Evolutionary conservation across 2,888 invertebrate genomes (phyloP).

Genomic region (Lepidonotus clava): DNA sequence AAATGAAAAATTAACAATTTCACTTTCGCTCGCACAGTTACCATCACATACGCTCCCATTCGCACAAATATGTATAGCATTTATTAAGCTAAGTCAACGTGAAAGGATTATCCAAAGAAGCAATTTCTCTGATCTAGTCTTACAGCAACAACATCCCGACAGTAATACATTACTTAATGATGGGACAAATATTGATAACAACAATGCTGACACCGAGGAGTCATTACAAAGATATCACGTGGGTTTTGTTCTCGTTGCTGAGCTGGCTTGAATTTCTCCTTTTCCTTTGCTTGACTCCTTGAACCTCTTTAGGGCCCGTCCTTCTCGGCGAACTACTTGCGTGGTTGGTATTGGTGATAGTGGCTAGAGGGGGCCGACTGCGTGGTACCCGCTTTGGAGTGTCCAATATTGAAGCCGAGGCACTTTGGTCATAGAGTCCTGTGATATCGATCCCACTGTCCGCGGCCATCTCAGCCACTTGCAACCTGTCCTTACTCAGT

Average conservation of each 20-base stretch:
- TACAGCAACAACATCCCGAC: too few relatives aligned
- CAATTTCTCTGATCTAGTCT: too few relatives aligned
- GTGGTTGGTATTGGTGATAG: background rate
- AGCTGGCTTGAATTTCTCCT: conserved; percentile 13
- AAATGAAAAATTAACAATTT: too few relatives aligned
- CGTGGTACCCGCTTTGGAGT: background rate
- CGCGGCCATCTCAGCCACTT: background rate
- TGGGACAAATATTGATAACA: too few relatives aligned
- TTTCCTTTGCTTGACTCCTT: background rate
- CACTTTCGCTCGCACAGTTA: too few relatives aligned
- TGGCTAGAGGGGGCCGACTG: background rate
- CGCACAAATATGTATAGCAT: too few relatives aligned
- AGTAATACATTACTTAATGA: too few relatives aligned
- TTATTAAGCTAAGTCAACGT: too few relatives aligned
- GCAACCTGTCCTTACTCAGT: background rate
- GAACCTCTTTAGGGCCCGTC: background rate
- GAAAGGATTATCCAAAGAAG: too few relatives aligned
- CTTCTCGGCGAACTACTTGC: background rate
- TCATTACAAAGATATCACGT: conserved; percentile 28
- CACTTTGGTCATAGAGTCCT: background rate
- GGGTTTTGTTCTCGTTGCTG: conserved; percentile 31
- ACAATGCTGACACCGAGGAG: background rate
- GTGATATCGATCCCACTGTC: conserved; percentile 27
- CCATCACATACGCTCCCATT: too few relatives aligned
- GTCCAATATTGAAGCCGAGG: background rate